These are phyloP conservation scores for Drosophila asahinai DNA, from an alignment of 1,140 invertebrate species.

Conservation along the genomic window DNA sequence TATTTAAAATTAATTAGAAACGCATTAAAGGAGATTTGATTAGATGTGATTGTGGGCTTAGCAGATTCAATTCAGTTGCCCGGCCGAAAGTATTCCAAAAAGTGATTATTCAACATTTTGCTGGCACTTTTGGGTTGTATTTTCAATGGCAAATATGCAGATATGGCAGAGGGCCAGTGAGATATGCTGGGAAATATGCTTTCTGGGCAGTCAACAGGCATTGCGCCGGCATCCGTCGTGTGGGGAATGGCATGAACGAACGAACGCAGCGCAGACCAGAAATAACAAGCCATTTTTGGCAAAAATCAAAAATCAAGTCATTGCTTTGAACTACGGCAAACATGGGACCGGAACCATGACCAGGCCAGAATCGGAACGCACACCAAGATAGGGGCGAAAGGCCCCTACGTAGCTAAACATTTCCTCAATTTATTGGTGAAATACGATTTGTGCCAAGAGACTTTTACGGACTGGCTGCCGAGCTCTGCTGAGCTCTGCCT, in stretches of 20 bases:
- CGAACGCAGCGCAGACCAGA: slow-evolving; percentile 28
- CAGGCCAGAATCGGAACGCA: slow-evolving; percentile 7
- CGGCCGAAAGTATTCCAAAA: slow-evolving; percentile 7
- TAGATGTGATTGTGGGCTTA: slow-evolving; percentile 18
- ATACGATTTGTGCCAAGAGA: slow-evolving; percentile 72
- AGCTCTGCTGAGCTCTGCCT: slow-evolving; percentile 21
- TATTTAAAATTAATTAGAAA: slow-evolving; percentile 54
- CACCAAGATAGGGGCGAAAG: neutral
- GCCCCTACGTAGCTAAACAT: slow-evolving; percentile 49
- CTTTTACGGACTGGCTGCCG: slow-evolving; percentile 46
- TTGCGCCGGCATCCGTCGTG: slow-evolving; percentile 26
- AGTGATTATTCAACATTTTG: slow-evolving; percentile 51
- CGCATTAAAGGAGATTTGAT: slow-evolving; percentile 21
- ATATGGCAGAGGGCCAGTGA: slow-evolving; percentile 20
- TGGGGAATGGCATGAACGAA: slow-evolving; percentile 15
- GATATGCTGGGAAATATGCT: slow-evolving; percentile 39
- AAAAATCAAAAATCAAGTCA: slow-evolving; percentile 68
- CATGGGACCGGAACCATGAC: slow-evolving; percentile 21
- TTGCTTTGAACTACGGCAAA: slow-evolving; percentile 59
- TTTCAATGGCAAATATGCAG: slow-evolving; percentile 25
- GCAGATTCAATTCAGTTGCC: slow-evolving; percentile 15
- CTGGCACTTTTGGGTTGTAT: slow-evolving; percentile 12
- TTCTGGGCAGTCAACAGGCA: slow-evolving; percentile 40
- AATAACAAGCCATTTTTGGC: slow-evolving; percentile 54
- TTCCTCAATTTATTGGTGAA: slow-evolving; percentile 80